Evolutionary conservation across 2,888 invertebrate genomes (phyloP), one percentile per base, ranked within the genome.

Genomic region (Ochropleura leucogaster): DNA sequence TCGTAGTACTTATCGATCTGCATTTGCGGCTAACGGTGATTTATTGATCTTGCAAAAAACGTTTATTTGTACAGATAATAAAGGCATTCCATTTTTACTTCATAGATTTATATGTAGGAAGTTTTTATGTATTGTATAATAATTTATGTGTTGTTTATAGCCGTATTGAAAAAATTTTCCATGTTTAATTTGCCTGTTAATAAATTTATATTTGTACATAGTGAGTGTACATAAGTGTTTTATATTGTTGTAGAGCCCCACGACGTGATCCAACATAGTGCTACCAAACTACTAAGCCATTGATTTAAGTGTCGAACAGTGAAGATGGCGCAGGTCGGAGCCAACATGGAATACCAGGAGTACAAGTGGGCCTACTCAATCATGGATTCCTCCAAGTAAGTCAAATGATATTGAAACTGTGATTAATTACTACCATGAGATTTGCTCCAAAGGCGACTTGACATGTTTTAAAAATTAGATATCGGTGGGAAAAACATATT

Each of bases 331-430:
- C 96, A 96, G 83, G 95, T 96, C 70, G 96, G 95, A 87, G 96
- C 96, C 79, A 96, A 96, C 88, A 95, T 96, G 95, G 97, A 97
- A 92, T 97, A 97, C 92, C 96, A 96, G 84, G 98, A 98, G 93
- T 97, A 97, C 93, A 98, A 98, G 92, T 98, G 99, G 98, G 99
- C 99, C 76, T 99, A 99, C 95, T 98, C 98, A 94, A 98, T 99
- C 94, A 99, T 99, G 98, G 99, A 99, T 97, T 99, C 99, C 71
- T 99, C 99, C 86, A 97, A 96, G 96, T 96, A 89, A 93, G 40
- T 51, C n/a, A n/a, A 20, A 49, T n/a, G 64, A 30, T 57, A 51
- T 44, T n/a, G 5, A 44, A 74, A 55, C 51, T 53, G 42, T 20
- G 30, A 53, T 60, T 46, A 47, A 66, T 53, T 53, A 76, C 71